Conservation (phyloP, 2,113 vertebrate genomes). For the Ranitomeya imitator region DNA sequence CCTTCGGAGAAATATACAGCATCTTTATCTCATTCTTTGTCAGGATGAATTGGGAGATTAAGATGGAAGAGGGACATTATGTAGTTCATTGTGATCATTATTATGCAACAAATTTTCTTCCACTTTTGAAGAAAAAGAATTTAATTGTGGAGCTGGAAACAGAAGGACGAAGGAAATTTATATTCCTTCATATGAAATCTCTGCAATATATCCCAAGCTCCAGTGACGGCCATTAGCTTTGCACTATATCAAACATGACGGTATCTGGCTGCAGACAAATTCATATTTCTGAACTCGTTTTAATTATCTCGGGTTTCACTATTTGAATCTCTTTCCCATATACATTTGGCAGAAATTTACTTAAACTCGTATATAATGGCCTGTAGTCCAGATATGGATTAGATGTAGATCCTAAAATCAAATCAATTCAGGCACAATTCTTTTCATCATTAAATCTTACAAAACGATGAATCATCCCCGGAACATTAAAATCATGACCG, state of each 20-base stretch:
- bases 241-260: slow-evolving; percentile 58
- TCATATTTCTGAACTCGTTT: slow-evolving; percentile 58
- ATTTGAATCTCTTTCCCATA: slow-evolving; percentile 55
- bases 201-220: slow-evolving; percentile 31
- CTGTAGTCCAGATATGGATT: slow-evolving; percentile 48
- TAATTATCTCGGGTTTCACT: slow-evolving; percentile 55
- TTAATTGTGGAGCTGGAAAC: slow-evolving; percentile 47
- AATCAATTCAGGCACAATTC: slow-evolving; percentile 55
- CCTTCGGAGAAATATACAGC: slow-evolving; percentile 5
- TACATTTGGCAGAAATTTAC: slow-evolving; percentile 51
- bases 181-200: slow-evolving; percentile 29
- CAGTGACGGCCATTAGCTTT: slow-evolving; percentile 49
- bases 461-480: slow-evolving; percentile 44
- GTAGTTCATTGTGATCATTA: slow-evolving; percentile 40
- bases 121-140: slow-evolving; percentile 47
- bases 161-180: slow-evolving; percentile 45
- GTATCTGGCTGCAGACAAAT: slow-evolving; percentile 46
- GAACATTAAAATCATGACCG: slow-evolving; percentile 53
- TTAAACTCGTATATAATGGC: slow-evolving; percentile 55
- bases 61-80: slow-evolving; percentile 42
- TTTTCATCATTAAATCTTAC: slow-evolving; percentile 54
- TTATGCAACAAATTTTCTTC: slow-evolving; percentile 48
- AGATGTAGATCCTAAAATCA: slow-evolving; percentile 54
- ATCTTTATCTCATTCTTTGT: slow-evolving; percentile 28
- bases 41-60: not conserved